Base-by-base conservation (phyloP, 2,888 invertebrate genomes). In the Ectemnius cavifrons region DNA sequence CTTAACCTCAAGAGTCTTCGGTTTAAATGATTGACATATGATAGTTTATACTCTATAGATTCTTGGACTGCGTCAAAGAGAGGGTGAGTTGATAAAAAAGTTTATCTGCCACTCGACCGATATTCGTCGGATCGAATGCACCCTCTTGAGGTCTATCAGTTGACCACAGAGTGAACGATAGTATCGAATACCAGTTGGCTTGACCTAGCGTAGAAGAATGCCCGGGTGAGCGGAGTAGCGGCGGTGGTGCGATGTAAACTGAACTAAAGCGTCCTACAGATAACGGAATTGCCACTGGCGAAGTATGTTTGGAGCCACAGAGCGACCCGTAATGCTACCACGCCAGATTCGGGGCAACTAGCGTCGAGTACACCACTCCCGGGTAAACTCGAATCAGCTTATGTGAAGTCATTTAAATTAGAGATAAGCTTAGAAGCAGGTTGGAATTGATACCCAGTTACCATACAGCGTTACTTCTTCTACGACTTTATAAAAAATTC, bases 351-450 rank as follows among this genome's bases (percentile, higher is more conserved):
- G 18, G 62, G 37, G 68, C 59, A 60, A 64, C 47, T 73, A 59
- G 64, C 57, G 62, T 65, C 69, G 73, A 69, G 69, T 57, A 62
- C 62, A 71, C 57, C 45, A 11, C 28, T 56, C 45, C 18, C 45
- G 27, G 27, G 65, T 59, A 70, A 73, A 73, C 73, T 73, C 70
- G 70, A 73, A 70, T 73, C 65, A 49, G 62, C 73, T 73, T 73
- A 65, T 47, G 70, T 45, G 16, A 23, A 63, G 63, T 28, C 49
- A 61, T 16, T 45, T 16, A 63, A 73, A 68, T 62, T 65, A 58
- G 62, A 58, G 65, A 45, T 45, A 52, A 70, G 69, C 73, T 63
- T n/a, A 37, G 8, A 37, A 37, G 1, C 37, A 37, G 37, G 8
- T 37, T 37, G 8, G 37, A 37, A 37, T 37, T 37, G 37, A 37